These are phyloP conservation scores for Oenanthe melanoleuca DNA, from an alignment of 2,113 vertebrate species.

Conservation along the genomic window DNA sequence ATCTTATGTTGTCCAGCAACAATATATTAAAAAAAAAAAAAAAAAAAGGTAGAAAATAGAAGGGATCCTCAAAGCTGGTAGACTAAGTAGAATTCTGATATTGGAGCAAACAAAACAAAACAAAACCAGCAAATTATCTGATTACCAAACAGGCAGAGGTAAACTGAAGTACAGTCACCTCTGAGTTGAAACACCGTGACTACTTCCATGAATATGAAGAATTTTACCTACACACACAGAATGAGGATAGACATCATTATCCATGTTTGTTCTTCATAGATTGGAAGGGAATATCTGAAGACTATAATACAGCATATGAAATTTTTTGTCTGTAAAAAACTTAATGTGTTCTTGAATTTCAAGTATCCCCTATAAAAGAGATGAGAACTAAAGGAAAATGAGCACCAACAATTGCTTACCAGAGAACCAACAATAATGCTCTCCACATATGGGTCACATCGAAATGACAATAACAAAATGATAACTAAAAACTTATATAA, in stretches of 20 bases:
- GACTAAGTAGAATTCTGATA: neutral
- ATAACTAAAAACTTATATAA: neutral
- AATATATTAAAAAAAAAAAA: neutral
- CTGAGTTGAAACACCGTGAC: neutral
- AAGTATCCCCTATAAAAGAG: neutral
- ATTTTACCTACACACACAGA: fast-evolving
- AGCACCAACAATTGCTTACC: neutral
- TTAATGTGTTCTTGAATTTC: neutral
- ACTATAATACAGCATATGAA: fast-evolving
- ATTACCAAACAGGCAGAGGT: neutral
- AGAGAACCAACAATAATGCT: neutral
- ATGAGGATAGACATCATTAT: neutral
- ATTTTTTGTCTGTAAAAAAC: neutral
- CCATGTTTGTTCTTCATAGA: neutral
- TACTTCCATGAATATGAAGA: neutral
- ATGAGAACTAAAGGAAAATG: neutral
- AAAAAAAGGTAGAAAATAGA: neutral
- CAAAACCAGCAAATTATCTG: neutral
- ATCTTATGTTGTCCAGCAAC: neutral
- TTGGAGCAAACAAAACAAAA: neutral
- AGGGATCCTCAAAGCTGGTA: neutral
- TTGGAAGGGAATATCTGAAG: neutral
- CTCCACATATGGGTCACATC: neutral
- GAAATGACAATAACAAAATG: neutral
- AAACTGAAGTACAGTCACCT: neutral